Base-by-base conservation (phyloP, 2,113 vertebrate species). In the Aplodontia rufa region DNA sequence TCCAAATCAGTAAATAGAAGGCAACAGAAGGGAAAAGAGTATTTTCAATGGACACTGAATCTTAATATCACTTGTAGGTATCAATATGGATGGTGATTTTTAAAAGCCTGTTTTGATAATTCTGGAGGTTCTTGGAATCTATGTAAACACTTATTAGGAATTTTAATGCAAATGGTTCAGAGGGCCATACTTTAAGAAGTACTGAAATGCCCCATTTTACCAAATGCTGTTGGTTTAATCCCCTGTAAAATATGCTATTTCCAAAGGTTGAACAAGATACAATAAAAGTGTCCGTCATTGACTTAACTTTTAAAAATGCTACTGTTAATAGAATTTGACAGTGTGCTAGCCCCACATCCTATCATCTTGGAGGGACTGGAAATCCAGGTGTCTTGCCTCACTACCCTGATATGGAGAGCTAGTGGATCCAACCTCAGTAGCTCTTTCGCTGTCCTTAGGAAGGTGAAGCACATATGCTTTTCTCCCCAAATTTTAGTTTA, bases 171-270 rank as follows among this genome's bases (percentile, higher is more conserved):
- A 40, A 74, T 74, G n/a, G 49, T 60, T 49, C 14, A 30, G 0
- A 14, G 53, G 24, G 28, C 24, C 51, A 28, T 24, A 40, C 58
- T 85, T 93, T 47, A 74, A 74, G 79, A 93, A 83, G 51, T 32
- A 20, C 12, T 53, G 93, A 75, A 45, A 30, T 53, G 14, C 55
- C 53, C 20, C 13, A 12, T 45, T 24, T 68, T 51, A 93, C 47
- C 53, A 87, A 74, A 80, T 47, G 19, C 35, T 51, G 0, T 86
- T 76, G 62, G 49, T 87, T 92, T 90, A 87, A 58, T 78, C 51
- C 78, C 30, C 49, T 83, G 42, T 28, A 68, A 86, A 76, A 92
- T 76, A 60, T 62, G 14, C 45, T 51, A 0, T 72, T 97, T 93
- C 30, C 66, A 87, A 19, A 51, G 81, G 53, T 90, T 84, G 58